These are phyloP conservation scores for Philopotamus ludificatus DNA, from an alignment of 1,140 invertebrate genomes.

Conservation along the genomic window DNA sequence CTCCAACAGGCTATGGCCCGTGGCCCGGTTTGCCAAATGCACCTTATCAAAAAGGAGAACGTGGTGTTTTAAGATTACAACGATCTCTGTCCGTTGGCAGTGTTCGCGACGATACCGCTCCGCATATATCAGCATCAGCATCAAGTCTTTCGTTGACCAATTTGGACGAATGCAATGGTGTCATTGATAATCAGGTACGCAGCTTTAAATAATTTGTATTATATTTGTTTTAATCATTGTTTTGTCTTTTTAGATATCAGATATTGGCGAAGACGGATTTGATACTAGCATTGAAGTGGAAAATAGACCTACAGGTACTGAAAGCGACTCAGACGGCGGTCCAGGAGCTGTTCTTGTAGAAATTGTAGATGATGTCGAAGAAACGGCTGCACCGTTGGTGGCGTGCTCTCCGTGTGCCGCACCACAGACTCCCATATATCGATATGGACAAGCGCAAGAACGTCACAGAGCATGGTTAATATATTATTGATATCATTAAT, in stretches of 20 bases:
- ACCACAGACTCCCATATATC: constrained; percentile 68
- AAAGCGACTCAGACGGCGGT: constrained; percentile 58
- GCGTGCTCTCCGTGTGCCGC: constrained; percentile 60
- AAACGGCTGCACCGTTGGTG: constrained; percentile 64
- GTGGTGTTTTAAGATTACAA: constrained; percentile 48
- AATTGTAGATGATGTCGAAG: constrained; percentile 67
- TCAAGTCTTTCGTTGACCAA: constrained; percentile 73
- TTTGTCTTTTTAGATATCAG: constrained; percentile 44
- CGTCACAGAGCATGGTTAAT: constrained; percentile 47
- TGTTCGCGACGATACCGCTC: constrained; percentile 56
- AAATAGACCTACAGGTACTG: constrained; percentile 43
- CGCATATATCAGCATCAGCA: constrained; percentile 57
- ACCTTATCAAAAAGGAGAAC: constrained; percentile 32
- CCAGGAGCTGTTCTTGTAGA: constrained; percentile 66
- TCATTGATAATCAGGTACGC: constrained; percentile 9
- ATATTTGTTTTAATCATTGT: not conserved
- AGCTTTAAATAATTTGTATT: not conserved
- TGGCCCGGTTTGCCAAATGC: constrained; percentile 1
- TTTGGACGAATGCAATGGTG: constrained; percentile 60
- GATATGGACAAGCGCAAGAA: constrained; percentile 58
- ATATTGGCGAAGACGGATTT: constrained; percentile 38
- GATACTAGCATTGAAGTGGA: constrained; percentile 14
- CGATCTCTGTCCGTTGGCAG: constrained; percentile 73
- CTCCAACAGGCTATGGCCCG: constrained; percentile 16
- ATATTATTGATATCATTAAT: not conserved